phyloP scores from a whole-genome alignment of 2,113 vertebrate genomes.

The Perca schrenkii region DNA sequence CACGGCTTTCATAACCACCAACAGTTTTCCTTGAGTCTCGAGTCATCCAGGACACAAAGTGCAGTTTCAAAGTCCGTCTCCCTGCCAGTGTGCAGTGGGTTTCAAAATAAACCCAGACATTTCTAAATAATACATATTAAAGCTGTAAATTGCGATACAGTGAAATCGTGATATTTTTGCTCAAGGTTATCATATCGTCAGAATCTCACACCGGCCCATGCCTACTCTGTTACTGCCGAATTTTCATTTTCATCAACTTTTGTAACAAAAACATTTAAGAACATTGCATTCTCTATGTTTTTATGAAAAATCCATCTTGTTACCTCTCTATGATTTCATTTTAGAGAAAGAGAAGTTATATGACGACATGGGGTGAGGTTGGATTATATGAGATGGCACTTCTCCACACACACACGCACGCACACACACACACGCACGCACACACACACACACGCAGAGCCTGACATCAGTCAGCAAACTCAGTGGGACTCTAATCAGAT shows the following conservation, averaged over 20 bases:
- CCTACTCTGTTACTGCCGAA: neutral
- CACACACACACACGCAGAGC: slow-evolving; percentile 6
- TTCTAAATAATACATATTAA: no score
- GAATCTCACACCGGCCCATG: no score
- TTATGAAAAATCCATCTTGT: neutral
- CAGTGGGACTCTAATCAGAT: slow-evolving; percentile 42
- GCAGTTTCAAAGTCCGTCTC: no score
- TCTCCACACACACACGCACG: neutral
- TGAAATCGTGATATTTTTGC: no score
- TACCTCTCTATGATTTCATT: neutral
- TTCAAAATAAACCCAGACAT: no score
- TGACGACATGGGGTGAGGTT: slow-evolving; percentile 1
- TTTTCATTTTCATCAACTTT: neutral
- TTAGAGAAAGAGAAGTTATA: neutral
- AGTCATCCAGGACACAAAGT: no score
- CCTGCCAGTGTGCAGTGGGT: no score
- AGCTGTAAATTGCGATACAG: no score
- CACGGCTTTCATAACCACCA: no score
- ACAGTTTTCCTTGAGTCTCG: no score
- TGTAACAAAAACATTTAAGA: no score
- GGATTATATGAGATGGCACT: slow-evolving; percentile 11
- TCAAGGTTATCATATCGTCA: no score
- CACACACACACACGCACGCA: slow-evolving; percentile 1
- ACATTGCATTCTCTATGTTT: neutral
- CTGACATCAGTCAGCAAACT: slow-evolving; percentile 22